Evolutionary conservation across 1,140 invertebrate species (phyloP).

Genomic region (Pseudomyrmex cubaensis): DNA sequence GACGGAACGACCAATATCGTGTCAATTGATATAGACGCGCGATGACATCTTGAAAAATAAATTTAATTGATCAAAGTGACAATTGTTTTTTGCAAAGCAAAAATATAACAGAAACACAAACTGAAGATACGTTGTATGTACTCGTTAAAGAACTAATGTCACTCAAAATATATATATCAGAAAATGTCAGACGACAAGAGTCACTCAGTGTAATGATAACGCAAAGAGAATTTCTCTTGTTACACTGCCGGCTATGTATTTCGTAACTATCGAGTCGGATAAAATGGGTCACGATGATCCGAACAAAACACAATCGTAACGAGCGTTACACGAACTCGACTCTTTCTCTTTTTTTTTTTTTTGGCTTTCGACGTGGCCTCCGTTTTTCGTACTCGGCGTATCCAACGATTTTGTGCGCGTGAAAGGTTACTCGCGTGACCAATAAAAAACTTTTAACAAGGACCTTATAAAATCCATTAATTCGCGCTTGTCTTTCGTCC

Average conservation of each 20-base stretch:
- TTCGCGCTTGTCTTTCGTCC: conserved; percentile 1
- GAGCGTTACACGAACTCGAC: conserved; percentile 7
- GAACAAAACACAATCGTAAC: conserved; percentile 49
- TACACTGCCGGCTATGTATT: not conserved
- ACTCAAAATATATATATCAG: too few species aligned
- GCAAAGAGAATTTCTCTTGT: conserved; percentile 36
- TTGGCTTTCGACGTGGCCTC: not conserved
- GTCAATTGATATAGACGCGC: too few species aligned
- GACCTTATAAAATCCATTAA: conserved; percentile 32
- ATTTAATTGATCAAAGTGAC: not conserved
- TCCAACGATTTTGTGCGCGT: conserved; percentile 1
- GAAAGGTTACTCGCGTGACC: conserved; percentile 9
- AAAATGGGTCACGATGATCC: conserved; percentile 53
- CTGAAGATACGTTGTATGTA: not conserved
- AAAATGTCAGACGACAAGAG: conserved; percentile 22
- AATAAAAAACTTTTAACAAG: conserved; percentile 8
- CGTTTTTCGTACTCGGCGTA: conserved; percentile 3
- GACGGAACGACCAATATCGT: not conserved
- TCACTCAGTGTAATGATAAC: conserved; percentile 21
- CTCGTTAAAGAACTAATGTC: conserved; percentile 4
- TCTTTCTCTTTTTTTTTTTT: conserved; percentile 16
- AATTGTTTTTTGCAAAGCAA: not conserved
- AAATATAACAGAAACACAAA: not conserved
- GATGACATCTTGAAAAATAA: not conserved
- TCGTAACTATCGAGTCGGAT: conserved; percentile 37